phyloP scores from a whole-genome alignment of 2,113 vertebrate genomes.

The Vulpes lagopus region DNA sequence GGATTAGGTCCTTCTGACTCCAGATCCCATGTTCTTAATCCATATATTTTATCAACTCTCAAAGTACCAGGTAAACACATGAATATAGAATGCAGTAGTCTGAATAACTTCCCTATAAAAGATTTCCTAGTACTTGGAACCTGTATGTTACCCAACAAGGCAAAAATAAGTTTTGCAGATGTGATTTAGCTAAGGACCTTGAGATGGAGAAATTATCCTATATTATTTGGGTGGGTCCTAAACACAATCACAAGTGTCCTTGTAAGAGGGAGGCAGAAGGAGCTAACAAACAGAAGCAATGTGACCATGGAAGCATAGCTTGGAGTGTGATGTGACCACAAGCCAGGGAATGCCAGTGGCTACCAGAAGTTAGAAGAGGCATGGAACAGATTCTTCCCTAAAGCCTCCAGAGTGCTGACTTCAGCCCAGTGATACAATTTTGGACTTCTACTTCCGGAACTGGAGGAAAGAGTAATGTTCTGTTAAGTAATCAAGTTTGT shows the following conservation, averaged over 20 bases:
- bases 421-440: background rate
- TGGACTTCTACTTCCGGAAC: background rate
- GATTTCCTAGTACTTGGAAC: background rate
- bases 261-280: background rate
- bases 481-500: background rate
- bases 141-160: background rate
- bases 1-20: background rate
- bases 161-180: background rate
- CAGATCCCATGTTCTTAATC: background rate
- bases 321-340: background rate
- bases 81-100: background rate
- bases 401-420: background rate
- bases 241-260: background rate
- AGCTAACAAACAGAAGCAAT: background rate
- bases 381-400: background rate
- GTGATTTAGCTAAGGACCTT: background rate
- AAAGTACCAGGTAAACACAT: background rate
- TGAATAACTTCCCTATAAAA: background rate
- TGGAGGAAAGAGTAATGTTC: background rate
- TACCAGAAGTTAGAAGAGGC: background rate
- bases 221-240: background rate
- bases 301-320: background rate
- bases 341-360: background rate
- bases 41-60: background rate
- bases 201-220: background rate